phyloP scores from a whole-genome alignment of 2,113 vertebrate genomes.

The Pachypanchax playfairii region DNA sequence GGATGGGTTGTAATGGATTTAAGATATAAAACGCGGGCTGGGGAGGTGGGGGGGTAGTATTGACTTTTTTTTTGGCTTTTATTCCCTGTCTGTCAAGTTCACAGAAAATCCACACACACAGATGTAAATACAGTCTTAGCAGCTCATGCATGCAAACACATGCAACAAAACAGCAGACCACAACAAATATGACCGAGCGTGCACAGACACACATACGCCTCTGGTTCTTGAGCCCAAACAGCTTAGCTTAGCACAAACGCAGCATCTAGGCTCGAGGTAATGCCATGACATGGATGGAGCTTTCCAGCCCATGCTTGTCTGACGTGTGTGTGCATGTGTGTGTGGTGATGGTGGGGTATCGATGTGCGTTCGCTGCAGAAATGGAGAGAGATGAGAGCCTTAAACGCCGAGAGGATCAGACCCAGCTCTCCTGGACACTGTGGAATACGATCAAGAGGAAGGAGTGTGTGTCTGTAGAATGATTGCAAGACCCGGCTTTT shows the following conservation, averaged over 20 bases:
- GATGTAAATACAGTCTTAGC: background rate
- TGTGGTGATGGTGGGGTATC: conserved; percentile 24
- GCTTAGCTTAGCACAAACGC: conserved; percentile 73
- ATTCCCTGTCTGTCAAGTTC: conserved; percentile 37
- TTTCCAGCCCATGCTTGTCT: conserved; percentile 49
- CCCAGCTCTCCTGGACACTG: conserved; percentile 56
- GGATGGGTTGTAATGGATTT: conserved; percentile 63
- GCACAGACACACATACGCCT: conserved; percentile 2
- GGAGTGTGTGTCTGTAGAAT: conserved; percentile 27
- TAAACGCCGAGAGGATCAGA: conserved; percentile 71
- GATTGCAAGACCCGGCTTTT: conserved; percentile 10
- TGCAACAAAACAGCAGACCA: conserved; percentile 7
- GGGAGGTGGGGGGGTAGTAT: background rate
- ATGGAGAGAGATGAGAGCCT: conserved; percentile 46
- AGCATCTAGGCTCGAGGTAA: conserved; percentile 70
- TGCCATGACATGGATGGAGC: conserved; percentile 73
- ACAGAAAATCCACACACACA: conserved; percentile 11
- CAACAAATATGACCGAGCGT: background rate
- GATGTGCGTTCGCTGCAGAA: conserved; percentile 21
- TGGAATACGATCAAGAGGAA: conserved; percentile 63
- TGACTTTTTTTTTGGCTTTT: conserved; percentile 17
- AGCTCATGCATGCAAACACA: conserved; percentile 1
- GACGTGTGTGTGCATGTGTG: conserved; percentile 24
- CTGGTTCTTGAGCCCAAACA: conserved; percentile 49
- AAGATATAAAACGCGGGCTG: conserved; percentile 46